Conservation (phyloP, 2,113 vertebrate genomes). For the Rutilus rutilus region DNA sequence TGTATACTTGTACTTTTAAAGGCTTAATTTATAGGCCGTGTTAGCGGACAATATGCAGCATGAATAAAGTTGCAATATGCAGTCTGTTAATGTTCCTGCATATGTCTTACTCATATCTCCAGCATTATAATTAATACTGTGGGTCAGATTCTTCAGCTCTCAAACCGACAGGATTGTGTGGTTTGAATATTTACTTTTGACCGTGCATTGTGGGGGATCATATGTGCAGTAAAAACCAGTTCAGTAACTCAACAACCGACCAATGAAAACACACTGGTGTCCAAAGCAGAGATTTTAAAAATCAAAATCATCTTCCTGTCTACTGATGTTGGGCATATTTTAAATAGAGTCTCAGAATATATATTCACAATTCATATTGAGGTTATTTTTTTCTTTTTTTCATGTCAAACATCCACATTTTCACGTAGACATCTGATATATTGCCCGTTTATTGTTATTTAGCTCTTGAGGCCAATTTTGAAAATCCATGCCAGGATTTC, state of each 20-base stretch:
- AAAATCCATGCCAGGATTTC: slow-evolving; percentile 68
- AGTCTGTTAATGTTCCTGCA: neutral
- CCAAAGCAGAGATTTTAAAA: slow-evolving; percentile 27
- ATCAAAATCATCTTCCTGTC: slow-evolving; percentile 32
- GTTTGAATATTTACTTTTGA: slow-evolving; percentile 43
- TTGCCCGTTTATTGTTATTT: slow-evolving; percentile 68
- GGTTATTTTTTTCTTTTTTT: slow-evolving; percentile 8
- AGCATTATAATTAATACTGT: slow-evolving; percentile 5
- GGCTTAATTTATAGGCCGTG: neutral
- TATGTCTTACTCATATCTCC: neutral
- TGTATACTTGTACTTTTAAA: slow-evolving; percentile 22
- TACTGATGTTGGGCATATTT: slow-evolving; percentile 32
- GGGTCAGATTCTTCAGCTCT: slow-evolving; percentile 3
- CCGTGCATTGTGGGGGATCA: slow-evolving; percentile 36
- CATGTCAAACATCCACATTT: slow-evolving; percentile 27
- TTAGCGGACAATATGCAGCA: neutral
- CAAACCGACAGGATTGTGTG: slow-evolving; percentile 10
- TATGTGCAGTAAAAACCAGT: slow-evolving; percentile 33
- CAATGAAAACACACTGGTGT: slow-evolving; percentile 44
- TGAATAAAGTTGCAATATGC: neutral
- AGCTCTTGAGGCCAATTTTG: slow-evolving; percentile 52
- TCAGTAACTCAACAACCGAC: slow-evolving; percentile 38
- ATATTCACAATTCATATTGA: slow-evolving; percentile 23
- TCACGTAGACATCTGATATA: slow-evolving; percentile 50
- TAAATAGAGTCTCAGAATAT: slow-evolving; percentile 17